Conservation (phyloP, 2,113 vertebrate species). For the Neogale vison region DNA sequence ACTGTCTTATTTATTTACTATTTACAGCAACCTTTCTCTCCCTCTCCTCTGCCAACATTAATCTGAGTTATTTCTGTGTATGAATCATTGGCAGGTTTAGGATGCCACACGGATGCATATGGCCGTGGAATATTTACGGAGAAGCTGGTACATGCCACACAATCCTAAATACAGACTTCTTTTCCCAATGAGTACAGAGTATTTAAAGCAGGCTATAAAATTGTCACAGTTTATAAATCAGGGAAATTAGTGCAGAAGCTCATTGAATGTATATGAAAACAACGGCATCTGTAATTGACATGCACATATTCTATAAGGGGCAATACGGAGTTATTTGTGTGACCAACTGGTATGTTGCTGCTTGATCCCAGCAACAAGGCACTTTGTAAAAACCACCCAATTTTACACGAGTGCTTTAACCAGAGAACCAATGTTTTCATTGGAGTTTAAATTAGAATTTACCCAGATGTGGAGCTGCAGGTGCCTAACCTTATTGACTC, state of each 20-base stretch:
- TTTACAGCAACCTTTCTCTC: not conserved
- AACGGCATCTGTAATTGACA: not conserved
- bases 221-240: constrained; percentile 65
- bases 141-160: not conserved
- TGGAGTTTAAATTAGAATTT: constrained; percentile 73
- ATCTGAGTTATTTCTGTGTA: not conserved
- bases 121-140: not conserved
- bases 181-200: not conserved
- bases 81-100: not conserved
- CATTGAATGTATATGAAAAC: constrained; percentile 45
- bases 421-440: constrained; percentile 46
- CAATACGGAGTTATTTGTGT: not conserved
- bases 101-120: not conserved
- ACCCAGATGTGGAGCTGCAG: constrained; percentile 38
- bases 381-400: constrained; percentile 33
- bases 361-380: constrained; percentile 39
- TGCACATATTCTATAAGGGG: not conserved
- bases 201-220: constrained; percentile 60
- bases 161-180: not conserved
- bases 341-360: not conserved
- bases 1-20: not conserved
- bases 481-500: not conserved
- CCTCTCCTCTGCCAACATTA: rapidly evolving
- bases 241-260: constrained; percentile 23
- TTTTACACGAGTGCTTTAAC: constrained; percentile 41